A percentile compares a stretch with the other conserved stretches of the same genome.
Evolutionary conservation across 2,797 vertebrate species (phyloP).

Genomic region (Sebastes steindachneri): DNA sequence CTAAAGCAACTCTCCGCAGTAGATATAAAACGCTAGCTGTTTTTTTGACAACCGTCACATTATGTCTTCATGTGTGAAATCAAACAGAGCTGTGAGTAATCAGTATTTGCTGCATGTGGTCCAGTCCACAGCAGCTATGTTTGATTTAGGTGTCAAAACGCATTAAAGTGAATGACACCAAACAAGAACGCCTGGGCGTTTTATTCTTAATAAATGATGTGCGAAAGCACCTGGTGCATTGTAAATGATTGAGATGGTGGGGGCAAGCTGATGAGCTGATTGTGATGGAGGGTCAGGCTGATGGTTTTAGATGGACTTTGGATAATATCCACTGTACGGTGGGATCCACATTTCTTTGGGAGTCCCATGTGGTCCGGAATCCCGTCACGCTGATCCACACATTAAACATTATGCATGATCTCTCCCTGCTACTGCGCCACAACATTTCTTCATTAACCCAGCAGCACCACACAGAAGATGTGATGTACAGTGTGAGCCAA

Average conservation of each 20-base stretch:
- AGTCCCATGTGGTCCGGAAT: constrained; percentile 6
- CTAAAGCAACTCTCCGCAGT: not conserved
- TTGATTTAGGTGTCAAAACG: constrained; percentile 60
- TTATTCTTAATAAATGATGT: constrained; percentile 33
- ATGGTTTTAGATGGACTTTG: constrained; percentile 48
- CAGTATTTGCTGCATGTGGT: constrained; percentile 37
- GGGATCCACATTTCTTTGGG: not conserved
- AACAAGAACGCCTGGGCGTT: constrained; percentile 19
- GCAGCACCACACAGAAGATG: not conserved
- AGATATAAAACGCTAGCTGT: not conserved
- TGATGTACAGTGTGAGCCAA: not conserved
- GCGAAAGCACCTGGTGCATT: constrained; percentile 20
- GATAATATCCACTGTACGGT: constrained; percentile 18
- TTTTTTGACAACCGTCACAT: not conserved
- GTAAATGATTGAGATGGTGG: constrained; percentile 28
- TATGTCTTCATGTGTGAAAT: not conserved
- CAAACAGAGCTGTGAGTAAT: constrained; percentile 21
- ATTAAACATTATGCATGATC: constrained; percentile 13
- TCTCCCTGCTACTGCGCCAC: not conserved
- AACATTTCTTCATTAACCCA: constrained; percentile 19
- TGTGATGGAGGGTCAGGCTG: constrained; percentile 43
- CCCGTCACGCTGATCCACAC: not conserved
- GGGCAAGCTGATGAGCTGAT: constrained; percentile 36
- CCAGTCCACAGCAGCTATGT: constrained; percentile 23
- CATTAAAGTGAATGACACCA: constrained; percentile 46